Base-by-base conservation (phyloP, 2,888 invertebrate species). In the Sicus ferrugineus region DNA sequence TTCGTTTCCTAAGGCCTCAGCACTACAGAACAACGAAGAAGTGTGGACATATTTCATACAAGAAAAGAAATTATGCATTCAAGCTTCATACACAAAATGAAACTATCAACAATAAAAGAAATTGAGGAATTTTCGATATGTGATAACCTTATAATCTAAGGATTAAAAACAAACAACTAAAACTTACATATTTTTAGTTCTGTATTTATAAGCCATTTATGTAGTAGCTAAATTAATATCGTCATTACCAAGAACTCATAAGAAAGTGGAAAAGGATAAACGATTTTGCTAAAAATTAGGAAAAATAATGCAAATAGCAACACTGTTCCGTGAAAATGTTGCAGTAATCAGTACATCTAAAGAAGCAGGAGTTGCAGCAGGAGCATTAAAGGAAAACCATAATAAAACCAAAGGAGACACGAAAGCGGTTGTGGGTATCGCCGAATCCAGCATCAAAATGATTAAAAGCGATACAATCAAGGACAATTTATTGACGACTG, bases 291-390 rank as follows among this genome's bases (percentile, higher is more conserved):
- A 59, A 46, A 28, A 54, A 52, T 6, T 7, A n/a, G n/a, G n/a
- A n/a, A n/a, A 61, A 67, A 73, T 65, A 68, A 73, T 74, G 74
- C 72, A 74, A 74, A 70, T 74, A 23, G 73, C 72, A 69, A 74
- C 70, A 28, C 69, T 74, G 61, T 73, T 71, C 46, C 64, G 65
- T 54, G 70, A 71, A 68, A 75, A 71, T 70, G 74, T 70, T 63
- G 54, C 70, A 64, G 52, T 70, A 28, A 67, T 72, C 52, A 46
- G 34, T 62, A 54, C 70, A 62, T 65, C 66, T 48, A 9, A 58
- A 69, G 54, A 28, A 34, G 56, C 19, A 30, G 58, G n/a, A 21
- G 31, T 38, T 21, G 30, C 19, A 26, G 46, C 31, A 28, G 26
- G 31, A 23, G 31, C 34, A 34, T 26, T 14, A 2, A 58, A 66